These are phyloP conservation scores for Semotilus atromaculatus DNA, from an alignment of 2,797 vertebrate genomes.

Conservation along the genomic window DNA sequence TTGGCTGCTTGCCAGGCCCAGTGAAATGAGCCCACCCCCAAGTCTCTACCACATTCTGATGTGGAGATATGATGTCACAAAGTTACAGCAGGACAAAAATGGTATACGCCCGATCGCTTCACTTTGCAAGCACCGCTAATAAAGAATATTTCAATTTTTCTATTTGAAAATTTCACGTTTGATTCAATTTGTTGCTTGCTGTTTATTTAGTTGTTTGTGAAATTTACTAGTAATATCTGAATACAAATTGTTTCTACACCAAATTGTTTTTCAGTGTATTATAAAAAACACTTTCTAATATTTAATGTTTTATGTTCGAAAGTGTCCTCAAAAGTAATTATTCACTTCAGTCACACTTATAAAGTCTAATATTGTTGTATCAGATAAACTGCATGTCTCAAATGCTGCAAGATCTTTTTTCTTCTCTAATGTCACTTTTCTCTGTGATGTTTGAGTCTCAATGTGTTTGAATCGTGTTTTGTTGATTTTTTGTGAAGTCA, in stretches of 20 bases:
- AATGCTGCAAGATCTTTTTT: too few relatives aligned
- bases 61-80: neutral
- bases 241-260: neutral
- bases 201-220: neutral
- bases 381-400: neutral
- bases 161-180: neutral
- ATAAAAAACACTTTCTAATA: too few relatives aligned
- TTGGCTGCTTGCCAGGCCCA: neutral
- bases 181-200: neutral
- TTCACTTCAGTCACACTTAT: neutral
- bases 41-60: neutral
- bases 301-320: too few relatives aligned
- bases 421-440: too few relatives aligned
- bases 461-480: too few relatives aligned
- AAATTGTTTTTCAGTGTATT: neutral
- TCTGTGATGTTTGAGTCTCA: too few relatives aligned
- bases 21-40: neutral
- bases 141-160: neutral
- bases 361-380: neutral
- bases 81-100: neutral
- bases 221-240: neutral
- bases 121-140: neutral
- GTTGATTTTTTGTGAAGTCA: too few relatives aligned
- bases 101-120: fast-evolving
- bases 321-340: neutral